Conservation (phyloP, 2,888 invertebrate genomes). For the Abrostola triplasia region DNA sequence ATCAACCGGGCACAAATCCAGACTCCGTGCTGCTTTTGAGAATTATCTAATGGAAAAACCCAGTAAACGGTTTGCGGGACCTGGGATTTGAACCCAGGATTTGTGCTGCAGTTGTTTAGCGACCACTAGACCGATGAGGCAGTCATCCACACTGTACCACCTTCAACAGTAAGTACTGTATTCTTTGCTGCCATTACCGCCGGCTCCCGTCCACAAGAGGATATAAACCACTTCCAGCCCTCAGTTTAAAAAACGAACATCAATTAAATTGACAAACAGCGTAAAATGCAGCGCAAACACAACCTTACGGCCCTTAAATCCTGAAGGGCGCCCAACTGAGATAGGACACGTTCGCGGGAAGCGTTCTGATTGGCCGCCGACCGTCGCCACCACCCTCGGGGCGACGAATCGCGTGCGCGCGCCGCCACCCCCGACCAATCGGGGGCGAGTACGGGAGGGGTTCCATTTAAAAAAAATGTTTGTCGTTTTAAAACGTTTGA, state of each 20-base stretch:
- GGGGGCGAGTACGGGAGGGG: slow-evolving; percentile 40
- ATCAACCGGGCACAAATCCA: too few species aligned
- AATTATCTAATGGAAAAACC: too few species aligned
- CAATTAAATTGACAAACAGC: slow-evolving; percentile 85
- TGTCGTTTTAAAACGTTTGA: slow-evolving; percentile 56
- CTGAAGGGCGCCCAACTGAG: slow-evolving; percentile 73
- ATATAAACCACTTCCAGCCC: slow-evolving; percentile 58
- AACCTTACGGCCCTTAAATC: slow-evolving; percentile 77
- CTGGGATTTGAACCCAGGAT: too few species aligned
- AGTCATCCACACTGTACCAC: too few species aligned
- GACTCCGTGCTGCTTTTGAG: too few species aligned
- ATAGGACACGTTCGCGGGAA: slow-evolving; percentile 78
- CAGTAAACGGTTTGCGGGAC: too few species aligned
- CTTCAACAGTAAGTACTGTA: slow-evolving; percentile 1
- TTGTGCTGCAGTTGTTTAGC: too few species aligned
- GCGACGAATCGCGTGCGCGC: slow-evolving; percentile 69
- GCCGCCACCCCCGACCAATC: slow-evolving; percentile 63
- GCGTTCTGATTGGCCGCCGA: slow-evolving; percentile 70
- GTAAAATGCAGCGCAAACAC: slow-evolving; percentile 84
- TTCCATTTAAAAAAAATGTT: slow-evolving; percentile 59
- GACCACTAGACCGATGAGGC: too few species aligned
- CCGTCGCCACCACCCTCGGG: slow-evolving; percentile 62
- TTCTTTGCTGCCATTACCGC: slow-evolving; percentile 31
- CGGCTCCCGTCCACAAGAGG: slow-evolving; percentile 44
- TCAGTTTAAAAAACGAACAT: slow-evolving; percentile 76